These are phyloP conservation scores for Trachops cirrhosus DNA, from an alignment of 2,797 vertebrate species.

Conservation along the genomic window DNA sequence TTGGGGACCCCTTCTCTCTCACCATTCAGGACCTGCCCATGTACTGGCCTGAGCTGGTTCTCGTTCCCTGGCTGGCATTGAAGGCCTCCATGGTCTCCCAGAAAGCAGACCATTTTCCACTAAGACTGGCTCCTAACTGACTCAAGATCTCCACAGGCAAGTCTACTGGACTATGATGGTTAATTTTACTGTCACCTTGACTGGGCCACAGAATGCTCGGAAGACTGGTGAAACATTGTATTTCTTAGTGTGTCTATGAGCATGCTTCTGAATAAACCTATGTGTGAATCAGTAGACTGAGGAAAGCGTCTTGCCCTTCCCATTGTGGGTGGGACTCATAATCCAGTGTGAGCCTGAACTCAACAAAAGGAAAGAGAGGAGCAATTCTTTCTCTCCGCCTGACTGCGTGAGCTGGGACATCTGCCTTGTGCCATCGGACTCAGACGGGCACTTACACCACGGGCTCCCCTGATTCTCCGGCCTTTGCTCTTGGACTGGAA, in stretches of 20 bases:
- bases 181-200: background rate
- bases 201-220: background rate
- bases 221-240: background rate
- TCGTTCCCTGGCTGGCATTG: background rate
- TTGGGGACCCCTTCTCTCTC: background rate
- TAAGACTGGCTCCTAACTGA: background rate
- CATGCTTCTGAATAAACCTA: no score
- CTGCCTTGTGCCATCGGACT: background rate
- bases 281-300: no score
- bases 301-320: background rate
- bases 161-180: background rate
- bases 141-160: background rate
- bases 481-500: background rate
- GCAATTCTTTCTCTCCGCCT: background rate
- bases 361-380: background rate
- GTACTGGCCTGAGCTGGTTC: background rate
- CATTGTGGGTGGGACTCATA: background rate
- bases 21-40: background rate
- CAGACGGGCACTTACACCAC: background rate
- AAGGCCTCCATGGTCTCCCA: background rate
- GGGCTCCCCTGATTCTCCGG: background rate
- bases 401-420: background rate
- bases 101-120: background rate
- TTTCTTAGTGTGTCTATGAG: no score
- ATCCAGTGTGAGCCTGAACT: background rate